phyloP scores from a whole-genome alignment of 2,888 invertebrate species.

The Phasia obesa region DNA sequence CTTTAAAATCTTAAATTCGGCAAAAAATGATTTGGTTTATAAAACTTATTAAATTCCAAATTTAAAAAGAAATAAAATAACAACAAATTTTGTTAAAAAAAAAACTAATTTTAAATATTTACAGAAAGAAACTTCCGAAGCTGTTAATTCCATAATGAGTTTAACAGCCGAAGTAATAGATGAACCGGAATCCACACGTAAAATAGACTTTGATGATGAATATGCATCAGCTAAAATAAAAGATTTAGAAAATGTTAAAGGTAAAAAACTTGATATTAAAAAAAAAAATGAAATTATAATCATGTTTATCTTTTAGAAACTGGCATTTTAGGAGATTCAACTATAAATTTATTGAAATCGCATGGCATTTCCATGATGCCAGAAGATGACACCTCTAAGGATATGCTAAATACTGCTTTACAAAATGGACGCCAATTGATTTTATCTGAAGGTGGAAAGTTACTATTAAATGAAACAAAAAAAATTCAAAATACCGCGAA shows the following conservation, averaged over 20 bases:
- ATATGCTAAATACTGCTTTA: constrained; percentile 89
- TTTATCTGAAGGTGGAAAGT: constrained; percentile 91
- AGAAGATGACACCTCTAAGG: constrained; percentile 87
- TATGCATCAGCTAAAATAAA: constrained; percentile 71
- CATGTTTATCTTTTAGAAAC: constrained; percentile 72
- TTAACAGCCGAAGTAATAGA: constrained; percentile 65
- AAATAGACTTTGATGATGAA: constrained; percentile 72
- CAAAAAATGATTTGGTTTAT: constrained; percentile 42
- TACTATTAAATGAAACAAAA: constrained; percentile 86
- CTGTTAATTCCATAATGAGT: constrained; percentile 81
- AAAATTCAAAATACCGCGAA: constrained; percentile 68
- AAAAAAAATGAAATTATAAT: not conserved
- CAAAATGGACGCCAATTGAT: constrained; percentile 93
- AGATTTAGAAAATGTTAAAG: constrained; percentile 74
- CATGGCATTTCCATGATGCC: constrained; percentile 95
- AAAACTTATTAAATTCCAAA: constrained; percentile 54
- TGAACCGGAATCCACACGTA: constrained; percentile 72
- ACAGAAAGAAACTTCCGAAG: constrained; percentile 81
- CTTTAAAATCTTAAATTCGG: constrained; percentile 25
- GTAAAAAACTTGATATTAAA: constrained; percentile 37
- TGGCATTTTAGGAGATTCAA: constrained; percentile 77
- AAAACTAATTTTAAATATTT: constrained; percentile 40
- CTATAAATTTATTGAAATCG: constrained; percentile 88
- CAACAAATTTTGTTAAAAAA: not conserved
- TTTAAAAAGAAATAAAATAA: constrained; percentile 15